phyloP scores from a whole-genome alignment of 2,888 invertebrate species.

The Corythucha ciliata region DNA sequence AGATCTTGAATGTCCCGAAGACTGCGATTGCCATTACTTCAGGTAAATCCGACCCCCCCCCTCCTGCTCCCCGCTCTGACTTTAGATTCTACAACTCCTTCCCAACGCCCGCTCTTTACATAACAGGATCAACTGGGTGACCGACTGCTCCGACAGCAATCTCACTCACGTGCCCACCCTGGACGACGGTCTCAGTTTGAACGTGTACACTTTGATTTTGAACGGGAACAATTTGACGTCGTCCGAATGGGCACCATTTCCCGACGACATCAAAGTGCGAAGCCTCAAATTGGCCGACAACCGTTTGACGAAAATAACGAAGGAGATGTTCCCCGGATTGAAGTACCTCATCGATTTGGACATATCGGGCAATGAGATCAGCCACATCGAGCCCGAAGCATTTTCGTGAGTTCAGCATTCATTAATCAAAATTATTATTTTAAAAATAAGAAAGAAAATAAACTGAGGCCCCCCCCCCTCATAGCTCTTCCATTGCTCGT shows the following conservation, averaged over 20 bases:
- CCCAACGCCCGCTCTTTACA: not conserved
- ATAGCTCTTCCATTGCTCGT: too few relatives aligned
- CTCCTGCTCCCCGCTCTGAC: too few relatives aligned
- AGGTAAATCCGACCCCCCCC: slow-evolving; percentile 39
- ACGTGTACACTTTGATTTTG: slow-evolving; percentile 61
- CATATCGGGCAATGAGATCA: slow-evolving; percentile 57
- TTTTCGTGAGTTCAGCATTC: slow-evolving; percentile 47
- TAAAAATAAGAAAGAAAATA: too few relatives aligned
- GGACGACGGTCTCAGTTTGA: slow-evolving; percentile 56
- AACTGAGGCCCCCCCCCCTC: too few relatives aligned
- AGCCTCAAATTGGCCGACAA: slow-evolving; percentile 61
- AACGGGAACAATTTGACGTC: slow-evolving; percentile 56
- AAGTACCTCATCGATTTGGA: slow-evolving; percentile 61
- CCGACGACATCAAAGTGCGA: slow-evolving; percentile 57
- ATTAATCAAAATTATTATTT: too few relatives aligned
- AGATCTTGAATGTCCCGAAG: slow-evolving; percentile 56
- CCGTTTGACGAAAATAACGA: slow-evolving; percentile 50
- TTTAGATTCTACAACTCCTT: not conserved
- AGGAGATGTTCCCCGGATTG: slow-evolving; percentile 54
- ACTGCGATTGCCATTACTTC: slow-evolving; percentile 56
- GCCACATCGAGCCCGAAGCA: slow-evolving; percentile 53
- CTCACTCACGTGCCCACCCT: slow-evolving; percentile 53
- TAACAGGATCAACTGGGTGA: slow-evolving; percentile 62
- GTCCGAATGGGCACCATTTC: slow-evolving; percentile 50
- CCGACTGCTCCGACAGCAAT: slow-evolving; percentile 65